phyloP scores from a whole-genome alignment of 2,113 vertebrate genomes.

The Epinephelus fuscoguttatus region DNA sequence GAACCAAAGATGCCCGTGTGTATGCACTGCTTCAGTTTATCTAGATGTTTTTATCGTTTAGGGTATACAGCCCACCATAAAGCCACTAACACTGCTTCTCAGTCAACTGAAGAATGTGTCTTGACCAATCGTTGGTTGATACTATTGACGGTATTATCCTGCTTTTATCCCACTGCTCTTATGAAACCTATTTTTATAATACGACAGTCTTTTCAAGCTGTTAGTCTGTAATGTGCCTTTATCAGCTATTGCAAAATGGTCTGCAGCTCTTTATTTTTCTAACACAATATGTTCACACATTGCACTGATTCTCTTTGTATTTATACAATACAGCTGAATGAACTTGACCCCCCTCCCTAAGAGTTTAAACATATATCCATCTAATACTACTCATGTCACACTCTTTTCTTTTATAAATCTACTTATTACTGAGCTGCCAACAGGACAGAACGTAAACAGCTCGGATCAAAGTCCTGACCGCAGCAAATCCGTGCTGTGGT shows the following conservation, averaged over 20 bases:
- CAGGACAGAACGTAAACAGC: constrained; percentile 49
- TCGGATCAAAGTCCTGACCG: constrained; percentile 54
- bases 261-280: constrained; percentile 16
- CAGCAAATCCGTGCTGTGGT: constrained; percentile 7
- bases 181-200: constrained; percentile 40
- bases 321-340: constrained; percentile 61
- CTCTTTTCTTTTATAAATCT: constrained; percentile 28
- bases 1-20: constrained; percentile 81
- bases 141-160: constrained; percentile 55
- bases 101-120: constrained; percentile 39
- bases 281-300: constrained; percentile 51
- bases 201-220: constrained; percentile 13
- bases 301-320: constrained; percentile 83
- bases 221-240: constrained; percentile 52
- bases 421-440: constrained; percentile 35
- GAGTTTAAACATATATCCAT: constrained; percentile 42
- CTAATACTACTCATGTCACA: constrained; percentile 17
- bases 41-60: constrained; percentile 32
- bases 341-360: constrained; percentile 55
- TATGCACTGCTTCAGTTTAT: constrained; percentile 73
- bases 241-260: constrained; percentile 37
- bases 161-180: constrained; percentile 37
- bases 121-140: constrained; percentile 3
- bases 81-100: constrained; percentile 75
- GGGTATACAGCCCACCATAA: constrained; percentile 27